Base-by-base conservation (phyloP, 2,888 invertebrate genomes). In the Chironomus tentans region DNA sequence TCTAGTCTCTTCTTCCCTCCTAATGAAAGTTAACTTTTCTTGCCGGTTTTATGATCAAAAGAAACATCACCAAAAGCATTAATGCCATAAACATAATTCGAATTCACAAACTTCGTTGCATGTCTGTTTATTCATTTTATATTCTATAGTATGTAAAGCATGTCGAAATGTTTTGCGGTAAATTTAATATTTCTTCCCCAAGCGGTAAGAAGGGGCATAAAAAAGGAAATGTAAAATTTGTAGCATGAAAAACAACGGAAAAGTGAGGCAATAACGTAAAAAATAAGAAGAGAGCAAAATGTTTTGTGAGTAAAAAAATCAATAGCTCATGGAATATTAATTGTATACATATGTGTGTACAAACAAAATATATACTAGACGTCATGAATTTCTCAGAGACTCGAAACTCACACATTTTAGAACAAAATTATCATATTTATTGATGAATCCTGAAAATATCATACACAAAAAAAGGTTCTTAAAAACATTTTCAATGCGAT, bases 241-340 rank as follows among this genome's bases (percentile, higher is more conserved):
- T 18, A 56, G 6, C 50, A 50, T 18, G 15, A 56, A 56, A 56
- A 15, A 15, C 56, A 56, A 18, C n/a, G 15, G 18, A 18, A 56
- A 15, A 50, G 50, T n/a, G 50, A 13, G 50, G 15, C 13, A 56
- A 56, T 18, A 56, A 56, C 7, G 5, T 18, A 15, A 56, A 50
- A 50, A 3, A 50, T n/a, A n/a, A 56, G 15, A 56, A 56, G 56
- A 18, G n/a, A 15, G 56, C 56, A 56, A 56, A 56, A 56, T 2
- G 18, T 46, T 70, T 70, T 70, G 48, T 47, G 47, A 18, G 5
- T 56, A 56, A 21, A 70, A 68, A 70, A 70, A 70, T 70, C 70
- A 13, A 70, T 70, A 70, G 18, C 70, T 70, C 70, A 70, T 70
- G 47, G 47, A 70, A 6, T 70, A 70, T 70, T 70, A 70, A 70